Conservation (phyloP, 2,888 invertebrate genomes). For the Platycnemis pennipes region DNA sequence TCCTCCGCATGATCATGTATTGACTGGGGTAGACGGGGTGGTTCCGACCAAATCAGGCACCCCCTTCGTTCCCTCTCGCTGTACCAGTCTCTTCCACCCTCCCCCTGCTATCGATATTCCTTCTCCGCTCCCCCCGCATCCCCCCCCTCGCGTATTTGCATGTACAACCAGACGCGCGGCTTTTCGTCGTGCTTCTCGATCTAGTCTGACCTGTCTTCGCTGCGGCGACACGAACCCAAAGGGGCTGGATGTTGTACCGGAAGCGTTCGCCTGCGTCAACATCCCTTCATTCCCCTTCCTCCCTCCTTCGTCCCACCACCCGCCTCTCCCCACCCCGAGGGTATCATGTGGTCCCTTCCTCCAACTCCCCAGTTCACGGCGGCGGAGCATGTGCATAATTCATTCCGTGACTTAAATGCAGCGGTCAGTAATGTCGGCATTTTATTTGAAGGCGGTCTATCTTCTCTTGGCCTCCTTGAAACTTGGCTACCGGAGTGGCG, state of each 20-base stretch:
- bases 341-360: neutral
- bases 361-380: neutral
- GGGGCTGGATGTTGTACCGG: conserved; percentile 26
- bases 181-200: neutral
- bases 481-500: neutral
- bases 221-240: conserved; percentile 20
- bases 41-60: neutral
- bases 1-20: neutral
- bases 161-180: conserved; percentile 13
- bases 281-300: neutral
- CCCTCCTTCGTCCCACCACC: neutral
- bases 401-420: neutral
- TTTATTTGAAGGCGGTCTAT: neutral
- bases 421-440: conserved; percentile 12
- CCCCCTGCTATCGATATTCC: too few relatives aligned
- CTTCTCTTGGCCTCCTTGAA: neutral
- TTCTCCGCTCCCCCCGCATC: neutral
- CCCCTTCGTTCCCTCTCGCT: neutral
- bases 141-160: neutral
- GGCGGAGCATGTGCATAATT: neutral
- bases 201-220: neutral
- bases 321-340: neutral
- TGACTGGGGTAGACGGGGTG: neutral
- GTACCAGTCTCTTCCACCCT: neutral
- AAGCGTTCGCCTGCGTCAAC: conserved; percentile 39